Conservation (phyloP, 2,888 invertebrate genomes). For the Philonicus albiceps region DNA sequence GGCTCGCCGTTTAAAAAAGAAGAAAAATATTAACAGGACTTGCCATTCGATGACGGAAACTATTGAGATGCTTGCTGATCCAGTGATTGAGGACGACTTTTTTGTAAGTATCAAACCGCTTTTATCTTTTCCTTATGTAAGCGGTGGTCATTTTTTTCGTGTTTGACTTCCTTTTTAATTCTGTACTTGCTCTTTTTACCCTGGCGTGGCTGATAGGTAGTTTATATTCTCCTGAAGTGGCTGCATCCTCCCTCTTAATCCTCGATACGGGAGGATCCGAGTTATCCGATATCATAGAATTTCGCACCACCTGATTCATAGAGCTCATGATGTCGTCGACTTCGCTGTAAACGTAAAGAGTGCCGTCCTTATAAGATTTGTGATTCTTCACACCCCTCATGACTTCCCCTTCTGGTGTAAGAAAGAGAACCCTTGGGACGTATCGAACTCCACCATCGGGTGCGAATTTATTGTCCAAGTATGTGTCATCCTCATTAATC, state of each 20-base stretch:
- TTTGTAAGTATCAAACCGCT: conserved; percentile 59
- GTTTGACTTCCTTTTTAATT: background rate
- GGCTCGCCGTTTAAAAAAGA: conserved; percentile 61
- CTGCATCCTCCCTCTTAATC: background rate
- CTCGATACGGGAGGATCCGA: background rate
- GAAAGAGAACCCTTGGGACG: background rate
- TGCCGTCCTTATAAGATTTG: background rate
- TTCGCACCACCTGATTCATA: background rate
- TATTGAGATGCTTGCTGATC: conserved; percentile 63
- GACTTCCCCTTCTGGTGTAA: background rate
- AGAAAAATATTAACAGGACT: conserved; percentile 61
- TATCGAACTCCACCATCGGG: conserved; percentile 21
- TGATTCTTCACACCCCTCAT: background rate
- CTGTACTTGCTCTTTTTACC: background rate
- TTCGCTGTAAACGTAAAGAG: background rate
- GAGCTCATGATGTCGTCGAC: background rate
- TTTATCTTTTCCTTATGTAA: background rate
- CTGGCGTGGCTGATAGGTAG: background rate
- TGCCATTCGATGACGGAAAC: conserved; percentile 63
- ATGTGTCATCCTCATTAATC: conserved; percentile 5
- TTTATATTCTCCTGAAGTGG: background rate
- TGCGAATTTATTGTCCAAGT: background rate
- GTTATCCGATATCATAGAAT: background rate
- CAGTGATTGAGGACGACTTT: conserved; percentile 63
- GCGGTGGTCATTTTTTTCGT: background rate